Conservation (phyloP, 1,140 invertebrate genomes). For the Chironomus tepperi region DNA sequence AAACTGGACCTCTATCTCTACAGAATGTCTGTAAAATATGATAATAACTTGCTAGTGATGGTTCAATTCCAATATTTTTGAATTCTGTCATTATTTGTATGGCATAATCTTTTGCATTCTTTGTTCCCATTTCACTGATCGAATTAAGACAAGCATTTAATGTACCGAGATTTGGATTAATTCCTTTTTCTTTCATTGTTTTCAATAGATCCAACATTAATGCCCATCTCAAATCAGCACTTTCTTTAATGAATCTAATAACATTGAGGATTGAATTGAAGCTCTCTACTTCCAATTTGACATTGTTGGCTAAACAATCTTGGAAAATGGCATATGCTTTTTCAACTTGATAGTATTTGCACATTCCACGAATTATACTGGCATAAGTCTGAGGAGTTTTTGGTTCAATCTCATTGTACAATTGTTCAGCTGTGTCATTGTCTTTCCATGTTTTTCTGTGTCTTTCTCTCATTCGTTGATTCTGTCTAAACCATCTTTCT, state of each 20-base stretch:
- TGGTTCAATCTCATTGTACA: constrained; percentile 55
- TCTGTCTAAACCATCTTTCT: constrained; percentile 62
- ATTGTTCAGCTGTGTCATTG: constrained; percentile 55
- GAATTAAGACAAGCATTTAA: constrained; percentile 59
- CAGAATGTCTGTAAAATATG: constrained; percentile 59
- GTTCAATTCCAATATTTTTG: constrained; percentile 56
- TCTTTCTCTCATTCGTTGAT: constrained; percentile 42
- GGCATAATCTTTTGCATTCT: constrained; percentile 39
- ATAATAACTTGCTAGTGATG: constrained; percentile 64
- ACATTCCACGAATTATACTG: constrained; percentile 62
- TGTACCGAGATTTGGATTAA: constrained; percentile 63
- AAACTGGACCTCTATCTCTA: constrained; percentile 50
- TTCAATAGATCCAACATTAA: constrained; percentile 49
- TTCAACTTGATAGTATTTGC: constrained; percentile 57
- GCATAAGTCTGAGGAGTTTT: constrained; percentile 53
- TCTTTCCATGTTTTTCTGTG: constrained; percentile 62
- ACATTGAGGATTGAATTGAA: constrained; percentile 63
- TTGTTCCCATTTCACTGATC: constrained; percentile 43
- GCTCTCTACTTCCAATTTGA: constrained; percentile 52
- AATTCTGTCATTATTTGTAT: constrained; percentile 60
- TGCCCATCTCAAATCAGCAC: constrained; percentile 51
- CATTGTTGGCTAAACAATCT: constrained; percentile 54
- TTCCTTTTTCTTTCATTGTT: constrained; percentile 48
- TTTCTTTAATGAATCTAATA: constrained; percentile 51
- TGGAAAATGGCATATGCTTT: constrained; percentile 53